A percentile compares a stretch with the other conserved stretches of the same genome.
These are phyloP conservation scores for Forbesichthys agassizii DNA, from an alignment of 2,113 vertebrate genomes.

Conservation along the genomic window DNA sequence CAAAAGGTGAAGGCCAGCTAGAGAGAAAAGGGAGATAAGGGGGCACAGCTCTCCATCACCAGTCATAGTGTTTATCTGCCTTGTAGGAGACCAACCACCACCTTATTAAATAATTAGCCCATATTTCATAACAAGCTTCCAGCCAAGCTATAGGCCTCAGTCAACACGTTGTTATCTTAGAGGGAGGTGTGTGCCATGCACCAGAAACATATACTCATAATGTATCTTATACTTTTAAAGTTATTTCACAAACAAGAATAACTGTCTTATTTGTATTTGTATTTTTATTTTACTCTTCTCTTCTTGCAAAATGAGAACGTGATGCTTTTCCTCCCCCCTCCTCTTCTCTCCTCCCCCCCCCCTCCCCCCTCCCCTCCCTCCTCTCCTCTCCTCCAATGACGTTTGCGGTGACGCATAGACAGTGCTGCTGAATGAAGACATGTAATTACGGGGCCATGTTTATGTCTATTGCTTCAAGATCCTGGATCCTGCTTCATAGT, in stretches of 20 bases:
- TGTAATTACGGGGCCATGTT: conserved; percentile 59
- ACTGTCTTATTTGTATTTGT: not conserved
- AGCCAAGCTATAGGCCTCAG: conserved; percentile 50
- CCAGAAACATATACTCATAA: not conserved
- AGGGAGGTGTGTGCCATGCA: conserved; percentile 7
- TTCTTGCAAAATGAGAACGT: not conserved
- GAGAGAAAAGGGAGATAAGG: not conserved
- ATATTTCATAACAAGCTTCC: conserved; percentile 59
- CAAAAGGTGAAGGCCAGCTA: conserved; percentile 5
- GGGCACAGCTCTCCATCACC: conserved; percentile 20
- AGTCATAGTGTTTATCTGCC: conserved; percentile 56
- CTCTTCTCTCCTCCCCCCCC: no score
- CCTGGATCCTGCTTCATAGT: no score
- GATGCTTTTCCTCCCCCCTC: no score
- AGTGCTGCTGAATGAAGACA: conserved; percentile 60
- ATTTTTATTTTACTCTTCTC: no score
- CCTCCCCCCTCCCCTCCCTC: no score
- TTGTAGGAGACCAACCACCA: conserved; percentile 45
- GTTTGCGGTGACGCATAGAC: conserved; percentile 67
- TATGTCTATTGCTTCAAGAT: conserved; percentile 30
- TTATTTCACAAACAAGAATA: conserved; percentile 22
- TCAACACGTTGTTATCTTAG: conserved; percentile 55
- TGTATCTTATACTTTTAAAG: conserved; percentile 18
- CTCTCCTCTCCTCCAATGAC: conserved; percentile 44
- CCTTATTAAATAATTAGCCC: conserved; percentile 61